Evolutionary conservation across 2,888 invertebrate genomes (phyloP).

Genomic region (Drosophila dives): DNA sequence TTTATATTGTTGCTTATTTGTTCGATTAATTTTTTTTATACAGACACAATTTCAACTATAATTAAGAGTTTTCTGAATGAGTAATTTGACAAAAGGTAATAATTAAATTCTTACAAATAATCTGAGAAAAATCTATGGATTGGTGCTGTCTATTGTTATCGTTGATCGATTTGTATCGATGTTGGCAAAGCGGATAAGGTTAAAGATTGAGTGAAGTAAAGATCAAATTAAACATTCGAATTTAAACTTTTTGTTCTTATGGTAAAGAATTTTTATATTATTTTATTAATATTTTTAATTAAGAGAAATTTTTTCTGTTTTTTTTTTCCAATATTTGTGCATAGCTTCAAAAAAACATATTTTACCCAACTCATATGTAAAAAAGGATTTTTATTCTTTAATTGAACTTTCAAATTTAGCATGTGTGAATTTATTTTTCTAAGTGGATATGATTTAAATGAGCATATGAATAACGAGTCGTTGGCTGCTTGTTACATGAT

Average conservation of each 20-base stretch:
- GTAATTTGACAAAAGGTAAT: too few relatives aligned
- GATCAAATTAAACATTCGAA: rapidly evolving
- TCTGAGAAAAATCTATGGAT: rapidly evolving
- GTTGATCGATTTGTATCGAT: background rate
- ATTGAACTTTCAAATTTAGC: background rate
- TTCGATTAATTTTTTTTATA: background rate
- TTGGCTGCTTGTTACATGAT: conserved; percentile 31
- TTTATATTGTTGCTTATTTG: background rate
- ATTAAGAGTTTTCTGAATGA: background rate
- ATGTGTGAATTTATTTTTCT: background rate
- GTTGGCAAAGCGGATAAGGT: rapidly evolving
- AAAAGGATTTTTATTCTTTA: background rate
- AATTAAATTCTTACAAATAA: too few relatives aligned
- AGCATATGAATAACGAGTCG: background rate
- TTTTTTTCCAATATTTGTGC: rapidly evolving
- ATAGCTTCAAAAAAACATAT: background rate
- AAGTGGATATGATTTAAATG: background rate
- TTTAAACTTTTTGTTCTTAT: background rate
- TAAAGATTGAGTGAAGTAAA: background rate
- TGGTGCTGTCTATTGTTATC: background rate
- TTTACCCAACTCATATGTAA: too few relatives aligned
- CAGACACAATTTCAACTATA: background rate
- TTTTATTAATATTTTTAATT: background rate
- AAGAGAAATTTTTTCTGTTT: rapidly evolving
- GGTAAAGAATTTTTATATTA: too few relatives aligned